Percentiles rank a stretch among this genome's conserved stretches.
Evolutionary conservation across 2,888 invertebrate species (phyloP).

Genomic region (Didymodactylos carnosus): DNA sequence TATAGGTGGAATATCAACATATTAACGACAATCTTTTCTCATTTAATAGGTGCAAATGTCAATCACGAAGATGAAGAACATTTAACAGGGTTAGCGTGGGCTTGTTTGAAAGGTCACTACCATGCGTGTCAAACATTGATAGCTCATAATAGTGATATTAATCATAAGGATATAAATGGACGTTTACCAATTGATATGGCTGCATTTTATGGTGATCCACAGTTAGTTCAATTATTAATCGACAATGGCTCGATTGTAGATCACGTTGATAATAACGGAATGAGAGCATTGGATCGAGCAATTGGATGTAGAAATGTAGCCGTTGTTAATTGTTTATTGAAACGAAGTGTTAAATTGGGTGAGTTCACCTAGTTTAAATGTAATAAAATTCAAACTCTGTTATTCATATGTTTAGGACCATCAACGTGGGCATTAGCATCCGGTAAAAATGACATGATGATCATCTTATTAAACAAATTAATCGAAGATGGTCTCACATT

Average conservation of each 20-base stretch:
- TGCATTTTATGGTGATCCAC: conserved; percentile 41
- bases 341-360: conserved; percentile 74
- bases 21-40: not conserved
- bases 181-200: conserved; percentile 77
- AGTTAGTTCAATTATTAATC: conserved; percentile 52
- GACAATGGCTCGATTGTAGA: conserved; percentile 74
- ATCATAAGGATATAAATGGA: conserved; percentile 63
- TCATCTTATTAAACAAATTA: conserved; percentile 74
- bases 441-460: conserved; percentile 77
- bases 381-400: no score
- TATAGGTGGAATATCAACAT: not conserved
- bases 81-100: conserved; percentile 70
- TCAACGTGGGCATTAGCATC: conserved; percentile 92
- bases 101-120: conserved; percentile 62
- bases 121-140: conserved; percentile 53
- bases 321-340: conserved; percentile 69
- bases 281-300: conserved; percentile 73
- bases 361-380: no score
- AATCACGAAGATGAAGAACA: conserved; percentile 66
- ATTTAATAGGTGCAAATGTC: conserved; percentile 47
- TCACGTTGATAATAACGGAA: conserved; percentile 70
- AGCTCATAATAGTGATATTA: conserved; percentile 52
- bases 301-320: conserved; percentile 71
- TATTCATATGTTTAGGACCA: no score
- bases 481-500: conserved; percentile 82